These are phyloP conservation scores for Bombycilla garrulus DNA, from an alignment of 2,113 vertebrate genomes.

Conservation along the genomic window DNA sequence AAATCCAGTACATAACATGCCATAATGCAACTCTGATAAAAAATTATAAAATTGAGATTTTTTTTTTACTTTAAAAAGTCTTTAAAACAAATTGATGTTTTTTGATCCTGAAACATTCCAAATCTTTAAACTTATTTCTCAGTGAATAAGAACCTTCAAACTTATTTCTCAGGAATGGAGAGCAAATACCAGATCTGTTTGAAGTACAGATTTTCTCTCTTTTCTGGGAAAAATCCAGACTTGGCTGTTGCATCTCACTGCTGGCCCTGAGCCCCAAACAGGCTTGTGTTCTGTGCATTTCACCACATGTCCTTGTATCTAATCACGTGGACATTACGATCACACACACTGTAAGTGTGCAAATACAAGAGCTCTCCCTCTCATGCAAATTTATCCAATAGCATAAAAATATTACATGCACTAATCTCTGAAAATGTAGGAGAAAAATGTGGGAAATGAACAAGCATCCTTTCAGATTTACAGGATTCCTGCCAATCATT, in stretches of 20 bases:
- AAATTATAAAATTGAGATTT: not conserved
- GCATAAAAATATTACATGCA: conserved; percentile 31
- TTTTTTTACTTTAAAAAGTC: not conserved
- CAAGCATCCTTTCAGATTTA: conserved; percentile 23
- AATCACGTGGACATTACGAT: not conserved
- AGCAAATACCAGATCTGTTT: not conserved
- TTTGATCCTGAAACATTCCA: not conserved
- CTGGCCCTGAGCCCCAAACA: not conserved
- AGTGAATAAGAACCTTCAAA: not conserved
- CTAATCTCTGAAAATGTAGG: conserved; percentile 39
- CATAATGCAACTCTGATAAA: not conserved
- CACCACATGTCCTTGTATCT: not conserved
- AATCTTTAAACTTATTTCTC: not conserved
- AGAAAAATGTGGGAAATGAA: conserved; percentile 40
- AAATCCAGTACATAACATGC: not conserved
- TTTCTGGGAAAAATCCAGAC: not conserved
- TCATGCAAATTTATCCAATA: conserved; percentile 44
- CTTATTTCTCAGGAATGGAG: not conserved
- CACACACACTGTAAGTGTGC: not conserved
- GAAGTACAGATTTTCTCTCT: not conserved
- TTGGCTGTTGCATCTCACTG: not conserved
- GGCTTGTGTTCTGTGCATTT: not conserved
- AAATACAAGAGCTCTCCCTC: not conserved
- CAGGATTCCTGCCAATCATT: conserved; percentile 40
- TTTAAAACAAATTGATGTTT: not conserved